Conservation (phyloP, 2,888 invertebrate species). For the Pandemis heparana region DNA sequence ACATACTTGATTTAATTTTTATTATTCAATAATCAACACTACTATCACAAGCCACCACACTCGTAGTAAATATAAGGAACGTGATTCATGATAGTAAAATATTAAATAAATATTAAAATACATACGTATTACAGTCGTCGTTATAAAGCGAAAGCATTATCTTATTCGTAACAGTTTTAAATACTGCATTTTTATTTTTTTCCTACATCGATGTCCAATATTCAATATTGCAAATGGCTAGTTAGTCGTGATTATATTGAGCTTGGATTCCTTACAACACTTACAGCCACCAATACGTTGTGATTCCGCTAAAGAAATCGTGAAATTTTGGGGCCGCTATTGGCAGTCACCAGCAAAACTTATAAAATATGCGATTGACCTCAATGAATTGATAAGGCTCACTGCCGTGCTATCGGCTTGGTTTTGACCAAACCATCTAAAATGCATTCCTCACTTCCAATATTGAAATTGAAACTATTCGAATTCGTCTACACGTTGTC, state of each 20-base stretch:
- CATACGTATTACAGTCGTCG: constrained; percentile 68
- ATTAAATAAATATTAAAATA: constrained; percentile 57
- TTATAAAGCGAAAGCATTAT: constrained; percentile 79
- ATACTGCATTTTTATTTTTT: constrained; percentile 62
- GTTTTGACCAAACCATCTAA: background rate
- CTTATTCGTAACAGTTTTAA: constrained; percentile 61
- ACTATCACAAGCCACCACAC: constrained; percentile 83
- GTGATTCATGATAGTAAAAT: constrained; percentile 63
- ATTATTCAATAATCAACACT: constrained; percentile 58
- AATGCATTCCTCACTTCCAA: constrained; percentile 24
- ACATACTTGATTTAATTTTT: constrained; percentile 20
- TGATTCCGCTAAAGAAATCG: background rate
- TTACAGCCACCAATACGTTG: background rate
- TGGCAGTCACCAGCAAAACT: background rate
- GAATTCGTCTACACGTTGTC: constrained; percentile 78
- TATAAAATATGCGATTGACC: background rate
- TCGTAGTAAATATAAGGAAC: constrained; percentile 71
- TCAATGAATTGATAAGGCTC: background rate
- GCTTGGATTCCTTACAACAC: constrained; percentile 17
- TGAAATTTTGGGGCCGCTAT: background rate
- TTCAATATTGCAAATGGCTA: constrained; percentile 46
- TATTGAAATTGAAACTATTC: constrained; percentile 37
- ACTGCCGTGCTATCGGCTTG: background rate
- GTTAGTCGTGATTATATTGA: constrained; percentile 17
- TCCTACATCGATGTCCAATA: constrained; percentile 59